Percentiles rank a stretch among this genome's conserved stretches.
These are phyloP conservation scores for Geotrypetes seraphini DNA, from an alignment of 2,797 vertebrate species.

Conservation along the genomic window DNA sequence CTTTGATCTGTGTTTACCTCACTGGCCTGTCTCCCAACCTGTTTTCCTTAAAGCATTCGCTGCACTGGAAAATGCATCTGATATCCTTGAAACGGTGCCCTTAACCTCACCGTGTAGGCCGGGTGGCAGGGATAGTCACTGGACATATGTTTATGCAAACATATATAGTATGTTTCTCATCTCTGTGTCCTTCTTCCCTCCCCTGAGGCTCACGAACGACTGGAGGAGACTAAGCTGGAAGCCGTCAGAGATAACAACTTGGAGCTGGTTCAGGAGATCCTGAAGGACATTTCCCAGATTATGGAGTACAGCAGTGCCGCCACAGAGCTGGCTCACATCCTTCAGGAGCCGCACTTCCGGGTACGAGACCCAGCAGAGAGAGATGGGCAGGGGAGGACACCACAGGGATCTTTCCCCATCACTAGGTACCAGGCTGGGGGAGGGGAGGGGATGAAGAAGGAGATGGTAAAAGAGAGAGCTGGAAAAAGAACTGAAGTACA, in stretches of 20 bases:
- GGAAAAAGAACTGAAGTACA: too few species aligned
- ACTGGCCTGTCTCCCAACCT: too few species aligned
- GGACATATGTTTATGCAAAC: too few species aligned
- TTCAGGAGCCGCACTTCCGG: slow-evolving; percentile 92
- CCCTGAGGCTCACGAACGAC: slow-evolving; percentile 72
- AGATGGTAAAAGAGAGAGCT: too few species aligned
- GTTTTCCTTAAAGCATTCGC: too few species aligned
- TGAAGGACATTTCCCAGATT: slow-evolving; percentile 73
- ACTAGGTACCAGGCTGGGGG: accelerated
- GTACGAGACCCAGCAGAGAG: too few species aligned
- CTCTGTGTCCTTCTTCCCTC: not conserved
- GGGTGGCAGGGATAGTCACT: too few species aligned
- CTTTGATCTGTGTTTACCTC: too few species aligned
- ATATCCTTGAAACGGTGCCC: too few species aligned
- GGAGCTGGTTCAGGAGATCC: slow-evolving; percentile 89
- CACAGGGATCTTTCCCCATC: not conserved
- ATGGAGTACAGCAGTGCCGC: slow-evolving; percentile 55
- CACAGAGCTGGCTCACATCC: slow-evolving; percentile 71
- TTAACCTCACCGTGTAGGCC: too few species aligned
- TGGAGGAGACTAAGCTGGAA: slow-evolving; percentile 85
- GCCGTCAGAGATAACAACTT: slow-evolving; percentile 87
- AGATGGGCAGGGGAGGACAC: not conserved
- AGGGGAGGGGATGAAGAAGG: accelerated
- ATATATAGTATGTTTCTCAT: too few species aligned
- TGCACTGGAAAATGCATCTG: too few species aligned